phyloP scores from a whole-genome alignment of 2,888 invertebrate genomes.

The Carcina quercana region DNA sequence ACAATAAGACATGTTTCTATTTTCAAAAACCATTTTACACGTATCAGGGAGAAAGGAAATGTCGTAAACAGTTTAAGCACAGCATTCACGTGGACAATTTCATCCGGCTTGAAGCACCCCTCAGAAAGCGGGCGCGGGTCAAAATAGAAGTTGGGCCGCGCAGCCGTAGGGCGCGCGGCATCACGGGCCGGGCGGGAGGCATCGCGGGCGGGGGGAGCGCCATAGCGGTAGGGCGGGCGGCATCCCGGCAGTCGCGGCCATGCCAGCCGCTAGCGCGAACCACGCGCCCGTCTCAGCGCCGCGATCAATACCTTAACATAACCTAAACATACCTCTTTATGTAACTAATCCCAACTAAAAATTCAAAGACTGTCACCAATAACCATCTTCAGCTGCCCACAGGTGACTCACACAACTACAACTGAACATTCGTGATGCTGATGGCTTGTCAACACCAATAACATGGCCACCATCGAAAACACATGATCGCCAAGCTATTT shows the following conservation, averaged over 20 bases:
- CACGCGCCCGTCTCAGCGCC: slow-evolving; percentile 35
- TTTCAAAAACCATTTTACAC: no score
- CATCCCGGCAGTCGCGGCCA: slow-evolving; percentile 61
- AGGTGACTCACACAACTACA: no score
- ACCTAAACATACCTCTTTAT: slow-evolving; percentile 19
- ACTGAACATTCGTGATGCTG: slow-evolving; percentile 33
- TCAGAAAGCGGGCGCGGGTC: slow-evolving; percentile 38
- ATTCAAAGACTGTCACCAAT: slow-evolving; percentile 4
- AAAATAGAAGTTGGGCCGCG: slow-evolving; percentile 47
- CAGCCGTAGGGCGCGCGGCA: slow-evolving; percentile 39
- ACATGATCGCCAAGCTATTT: slow-evolving; percentile 49
- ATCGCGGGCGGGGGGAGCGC: slow-evolving; percentile 14
- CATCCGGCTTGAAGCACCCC: slow-evolving; percentile 31
- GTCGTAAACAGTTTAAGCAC: slow-evolving; percentile 29
- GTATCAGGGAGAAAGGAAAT: background rate
- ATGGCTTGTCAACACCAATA: slow-evolving; percentile 34
- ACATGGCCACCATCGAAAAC: slow-evolving; percentile 48
- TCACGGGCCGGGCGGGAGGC: slow-evolving; percentile 26
- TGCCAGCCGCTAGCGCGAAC: slow-evolving; percentile 62
- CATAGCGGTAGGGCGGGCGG: slow-evolving; percentile 8
- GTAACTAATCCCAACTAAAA: slow-evolving; percentile 15
- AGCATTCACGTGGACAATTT: slow-evolving; percentile 38
- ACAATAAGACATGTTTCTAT: no score
- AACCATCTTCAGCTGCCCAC: background rate
- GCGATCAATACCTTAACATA: slow-evolving; percentile 50